A percentile compares a stretch with the other conserved stretches of the same genome.
Evolutionary conservation across 37 sponge, comb jelly and placozoan genomes (phyloP).

Genomic region (Haliclona indistincta): DNA sequence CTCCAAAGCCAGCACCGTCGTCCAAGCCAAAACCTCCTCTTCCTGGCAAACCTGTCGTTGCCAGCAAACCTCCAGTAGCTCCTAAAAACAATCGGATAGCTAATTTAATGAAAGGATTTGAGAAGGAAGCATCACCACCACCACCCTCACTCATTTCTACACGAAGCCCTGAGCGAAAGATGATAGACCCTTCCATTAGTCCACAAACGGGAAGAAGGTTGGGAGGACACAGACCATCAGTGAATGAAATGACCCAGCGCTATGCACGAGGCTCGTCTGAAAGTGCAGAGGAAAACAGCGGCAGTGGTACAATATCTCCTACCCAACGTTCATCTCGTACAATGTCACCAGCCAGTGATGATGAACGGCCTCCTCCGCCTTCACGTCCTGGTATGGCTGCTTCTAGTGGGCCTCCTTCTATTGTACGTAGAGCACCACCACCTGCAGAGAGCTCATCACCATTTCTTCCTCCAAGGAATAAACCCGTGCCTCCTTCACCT

Average conservation of each 20-base stretch:
- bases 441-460: too few relatives aligned
- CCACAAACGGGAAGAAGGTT: not conserved
- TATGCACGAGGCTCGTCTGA: conserved; percentile 3
- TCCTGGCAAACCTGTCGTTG: not conserved
- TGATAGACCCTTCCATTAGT: not conserved
- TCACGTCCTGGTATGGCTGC: too few relatives aligned
- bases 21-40: not conserved
- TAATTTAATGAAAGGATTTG: not conserved
- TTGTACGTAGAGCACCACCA: too few relatives aligned
- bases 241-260: not conserved
- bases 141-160: too few relatives aligned
- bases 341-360: too few relatives aligned
- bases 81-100: not conserved
- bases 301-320: too few relatives aligned
- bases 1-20: not conserved
- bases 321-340: too few relatives aligned
- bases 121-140: not conserved
- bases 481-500: too few relatives aligned
- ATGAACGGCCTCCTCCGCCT: too few relatives aligned
- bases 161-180: not conserved
- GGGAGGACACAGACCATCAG: not conserved
- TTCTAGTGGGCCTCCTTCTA: too few relatives aligned
- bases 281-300: not conserved
- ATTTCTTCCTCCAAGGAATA: too few relatives aligned
- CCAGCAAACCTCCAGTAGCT: not conserved